A percentile compares a stretch with the other conserved stretches of the same genome.
Conservation (phyloP, 2,113 vertebrate genomes). For the Centropus unirufus region DNA sequence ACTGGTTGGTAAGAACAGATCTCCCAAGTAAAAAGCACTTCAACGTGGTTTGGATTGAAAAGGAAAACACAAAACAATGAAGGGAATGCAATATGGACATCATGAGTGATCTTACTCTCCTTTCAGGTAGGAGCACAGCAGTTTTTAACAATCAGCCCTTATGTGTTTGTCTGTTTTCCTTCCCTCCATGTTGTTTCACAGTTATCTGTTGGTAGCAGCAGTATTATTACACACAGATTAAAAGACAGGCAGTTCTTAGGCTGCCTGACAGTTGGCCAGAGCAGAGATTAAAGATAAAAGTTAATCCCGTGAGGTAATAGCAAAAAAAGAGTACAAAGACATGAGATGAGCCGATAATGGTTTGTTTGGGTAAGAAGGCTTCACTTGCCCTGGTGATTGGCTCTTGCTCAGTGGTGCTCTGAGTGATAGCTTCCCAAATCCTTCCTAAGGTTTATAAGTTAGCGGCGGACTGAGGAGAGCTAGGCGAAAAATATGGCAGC, state of each 20-base stretch:
- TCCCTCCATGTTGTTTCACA: constrained; percentile 56
- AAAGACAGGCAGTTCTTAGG: constrained; percentile 65
- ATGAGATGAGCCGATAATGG: constrained; percentile 67
- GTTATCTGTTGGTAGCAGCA: constrained; percentile 69
- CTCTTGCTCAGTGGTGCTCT: constrained; percentile 17
- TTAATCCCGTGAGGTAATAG: constrained; percentile 68
- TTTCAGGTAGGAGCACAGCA: constrained; percentile 21
- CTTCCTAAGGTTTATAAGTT: constrained; percentile 15
- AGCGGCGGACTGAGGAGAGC: not conserved
- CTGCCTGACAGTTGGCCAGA: constrained; percentile 69
- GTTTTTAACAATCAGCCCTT: constrained; percentile 38
- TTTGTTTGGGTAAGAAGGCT: constrained; percentile 64
- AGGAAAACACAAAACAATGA: not conserved
- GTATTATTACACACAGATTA: constrained; percentile 71
- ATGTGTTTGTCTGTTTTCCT: constrained; percentile 32
- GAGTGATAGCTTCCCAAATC: constrained; percentile 61
- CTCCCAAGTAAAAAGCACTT: not conserved
- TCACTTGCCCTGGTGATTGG: constrained; percentile 37
- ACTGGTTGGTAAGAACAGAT: not conserved
- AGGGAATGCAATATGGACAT: not conserved
- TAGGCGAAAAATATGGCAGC: constrained; percentile 17
- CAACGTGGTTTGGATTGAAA: not conserved
- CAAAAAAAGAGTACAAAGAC: constrained; percentile 73
- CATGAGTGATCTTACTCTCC: not conserved
- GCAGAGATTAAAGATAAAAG: constrained; percentile 73